Conservation (phyloP, 2,888 invertebrate genomes). For the Argyresthia albistria region DNA sequence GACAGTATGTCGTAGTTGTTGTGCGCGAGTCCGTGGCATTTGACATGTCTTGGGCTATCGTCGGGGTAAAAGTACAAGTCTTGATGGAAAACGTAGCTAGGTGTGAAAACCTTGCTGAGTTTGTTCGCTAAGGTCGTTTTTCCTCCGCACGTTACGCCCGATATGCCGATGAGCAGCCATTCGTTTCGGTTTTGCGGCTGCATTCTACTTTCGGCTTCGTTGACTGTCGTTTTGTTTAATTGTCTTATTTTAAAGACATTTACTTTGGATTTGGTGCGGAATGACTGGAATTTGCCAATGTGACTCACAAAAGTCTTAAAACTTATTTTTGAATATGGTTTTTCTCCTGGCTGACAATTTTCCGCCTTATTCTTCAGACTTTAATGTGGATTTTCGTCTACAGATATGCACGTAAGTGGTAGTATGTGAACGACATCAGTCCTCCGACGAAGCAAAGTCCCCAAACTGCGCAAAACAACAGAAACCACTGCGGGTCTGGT, state of each 20-base stretch:
- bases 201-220: background rate
- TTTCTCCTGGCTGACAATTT: background rate
- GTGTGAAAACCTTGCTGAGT: constrained; percentile 55
- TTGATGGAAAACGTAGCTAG: constrained; percentile 75
- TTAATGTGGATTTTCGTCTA: constrained; percentile 5
- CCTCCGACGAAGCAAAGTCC: constrained; percentile 78
- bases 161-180: constrained; percentile 47
- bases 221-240: background rate
- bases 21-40: constrained; percentile 76
- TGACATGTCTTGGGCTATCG: constrained; percentile 76
- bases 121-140: constrained; percentile 81
- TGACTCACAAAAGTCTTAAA: too few relatives aligned
- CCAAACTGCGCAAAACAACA: constrained; percentile 72
- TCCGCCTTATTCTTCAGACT: background rate
- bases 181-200: constrained; percentile 9
- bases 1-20: constrained; percentile 83
- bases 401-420: constrained; percentile 52
- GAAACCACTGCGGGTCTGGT: constrained; percentile 70
- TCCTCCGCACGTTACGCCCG: constrained; percentile 86
- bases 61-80: constrained; percentile 82
- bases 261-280: background rate
- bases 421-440: constrained; percentile 74
- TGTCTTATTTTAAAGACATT: background rate
- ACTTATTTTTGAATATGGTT: too few relatives aligned
- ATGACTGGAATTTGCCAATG: background rate